Evolutionary conservation across 1,140 invertebrate genomes (phyloP), one percentile per base, ranked within the genome.

Genomic region (Oncopeltus fasciatus): DNA sequence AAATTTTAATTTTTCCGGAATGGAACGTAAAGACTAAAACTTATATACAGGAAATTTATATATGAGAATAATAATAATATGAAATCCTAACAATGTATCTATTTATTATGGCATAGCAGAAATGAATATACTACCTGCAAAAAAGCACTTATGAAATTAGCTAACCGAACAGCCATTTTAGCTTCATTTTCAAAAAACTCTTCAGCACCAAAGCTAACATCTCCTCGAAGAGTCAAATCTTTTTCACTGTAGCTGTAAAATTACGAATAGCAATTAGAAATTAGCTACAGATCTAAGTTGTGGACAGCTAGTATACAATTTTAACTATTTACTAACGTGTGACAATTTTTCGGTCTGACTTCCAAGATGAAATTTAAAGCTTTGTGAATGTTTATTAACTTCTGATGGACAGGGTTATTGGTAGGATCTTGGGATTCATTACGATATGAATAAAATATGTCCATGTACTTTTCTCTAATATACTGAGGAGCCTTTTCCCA

Each of bases 91-190:
- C n/a, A n/a, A n/a, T n/a, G n/a, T n/a, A n/a, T n/a, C n/a, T n/a
- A n/a, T n/a, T n/a, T n/a, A n/a, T n/a, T n/a, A n/a, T n/a, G n/a
- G n/a, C n/a, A n/a, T n/a, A n/a, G n/a, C n/a, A n/a, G n/a, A n/a
- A n/a, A n/a, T n/a, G n/a, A n/a, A n/a, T n/a, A n/a, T n/a, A 59
- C 26, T 72, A 88, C 82, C 80, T 97, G 94, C 63, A 95, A 74
- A 73, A 95, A 97, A 18, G 88, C 87, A 71, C 90, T 93, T 57
- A 96, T 86, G 71, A 98, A 98, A 73, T 98, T 96, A 0, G 95
- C 88, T 58, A 98, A 76, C 59, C 95, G 79, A 9, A 95, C 77
- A 1, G 94, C 95, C 84, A 95, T 95, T 74, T 92, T 87, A 4
- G 94, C 95, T 77, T 96, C 90, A 70, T 94, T 93, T 70, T 91